A percentile compares a stretch with the other conserved stretches of the same genome.
phyloP scores from a whole-genome alignment of 1,140 invertebrate species.

The Druon quercuslanigerum region DNA sequence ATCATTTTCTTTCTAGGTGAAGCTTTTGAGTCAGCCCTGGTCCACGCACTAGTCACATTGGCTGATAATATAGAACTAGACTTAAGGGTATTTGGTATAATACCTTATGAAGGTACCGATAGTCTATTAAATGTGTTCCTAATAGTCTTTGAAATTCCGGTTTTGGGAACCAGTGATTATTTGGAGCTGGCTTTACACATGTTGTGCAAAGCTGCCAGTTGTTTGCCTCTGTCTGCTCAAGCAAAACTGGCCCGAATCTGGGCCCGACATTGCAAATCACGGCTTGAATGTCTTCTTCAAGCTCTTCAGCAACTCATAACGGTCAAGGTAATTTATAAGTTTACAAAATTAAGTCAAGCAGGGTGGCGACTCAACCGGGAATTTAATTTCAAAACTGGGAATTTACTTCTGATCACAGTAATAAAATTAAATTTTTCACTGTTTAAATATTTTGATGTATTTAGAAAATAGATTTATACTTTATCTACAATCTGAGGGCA shows the following conservation, averaged over 20 bases:
- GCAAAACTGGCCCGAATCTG: constrained; percentile 87
- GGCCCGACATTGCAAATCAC: constrained; percentile 83
- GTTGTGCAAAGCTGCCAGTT: constrained; percentile 86
- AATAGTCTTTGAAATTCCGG: constrained; percentile 92
- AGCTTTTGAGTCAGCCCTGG: constrained; percentile 84
- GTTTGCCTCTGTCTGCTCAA: constrained; percentile 85
- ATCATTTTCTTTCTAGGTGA: constrained; percentile 66
- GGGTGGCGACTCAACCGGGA: too few relatives aligned
- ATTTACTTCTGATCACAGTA: too few relatives aligned
- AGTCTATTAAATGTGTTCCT: constrained; percentile 86
- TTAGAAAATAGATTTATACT: too few relatives aligned
- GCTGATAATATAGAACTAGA: constrained; percentile 86
- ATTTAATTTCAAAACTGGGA: too few relatives aligned
- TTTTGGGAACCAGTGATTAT: constrained; percentile 87
- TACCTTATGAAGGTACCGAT: constrained; percentile 69
- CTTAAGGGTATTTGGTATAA: constrained; percentile 77
- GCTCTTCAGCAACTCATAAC: constrained; percentile 93
- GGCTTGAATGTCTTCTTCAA: constrained; percentile 84
- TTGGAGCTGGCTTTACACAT: constrained; percentile 88
- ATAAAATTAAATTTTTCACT: too few relatives aligned
- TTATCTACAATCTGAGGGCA: too few relatives aligned
- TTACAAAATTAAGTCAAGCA: neutral
- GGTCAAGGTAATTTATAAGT: constrained; percentile 69
- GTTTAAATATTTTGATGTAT: too few relatives aligned
- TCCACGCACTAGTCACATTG: constrained; percentile 85